Base-by-base conservation (phyloP, 2,113 vertebrate genomes). In the Accipiter virgatus region DNA sequence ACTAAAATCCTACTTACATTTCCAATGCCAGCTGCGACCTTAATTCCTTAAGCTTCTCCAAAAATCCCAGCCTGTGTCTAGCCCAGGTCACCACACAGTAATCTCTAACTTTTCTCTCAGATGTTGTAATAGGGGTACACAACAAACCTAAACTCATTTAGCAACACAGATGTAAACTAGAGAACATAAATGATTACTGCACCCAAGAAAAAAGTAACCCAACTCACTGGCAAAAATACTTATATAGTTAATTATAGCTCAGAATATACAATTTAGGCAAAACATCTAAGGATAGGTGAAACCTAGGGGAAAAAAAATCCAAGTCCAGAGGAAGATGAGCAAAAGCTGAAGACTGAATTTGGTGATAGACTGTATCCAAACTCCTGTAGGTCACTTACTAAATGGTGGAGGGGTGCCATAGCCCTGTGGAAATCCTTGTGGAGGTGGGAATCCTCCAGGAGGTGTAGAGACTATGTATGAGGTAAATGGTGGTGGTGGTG, bases 331-430 rank as follows among this genome's bases (percentile, higher is more conserved):
- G 31, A 53, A 6, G 6, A 62, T 1, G 13, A 85, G 56, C 11
- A 53, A 62, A 85, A 91, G 79, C 38, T 38, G n/a, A 12, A 22
- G 21, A 19, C 21, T 4, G 27, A 21, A 31, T 17, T 5, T n/a
- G 43, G 73, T 27, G 32, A 43, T 1, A 6, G 38, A 6, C 7
- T 17, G 47, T 6, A 52, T 19, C 4, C 31, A 8, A 22, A 18
- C 66, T 42, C 67, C 40, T 5, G 34, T 2, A 32, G 55, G 78
- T 61, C 53, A 99, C 99, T 99, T 98, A 99, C 99, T 99, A 97
- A 99, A 99, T 42, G 99, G 99, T 72, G 99, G 99, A 91, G 99
- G 99, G 86, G 99, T 99, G 81, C 98, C 99, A 56, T 99, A 99
- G 98, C 99, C 99, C 97, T 99, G 99, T 82, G 99, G 98, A 96